Evolutionary conservation across 2,113 vertebrate genomes (phyloP), one percentile per base, ranked within the genome.

Genomic region (Tiliqua scincoides): DNA sequence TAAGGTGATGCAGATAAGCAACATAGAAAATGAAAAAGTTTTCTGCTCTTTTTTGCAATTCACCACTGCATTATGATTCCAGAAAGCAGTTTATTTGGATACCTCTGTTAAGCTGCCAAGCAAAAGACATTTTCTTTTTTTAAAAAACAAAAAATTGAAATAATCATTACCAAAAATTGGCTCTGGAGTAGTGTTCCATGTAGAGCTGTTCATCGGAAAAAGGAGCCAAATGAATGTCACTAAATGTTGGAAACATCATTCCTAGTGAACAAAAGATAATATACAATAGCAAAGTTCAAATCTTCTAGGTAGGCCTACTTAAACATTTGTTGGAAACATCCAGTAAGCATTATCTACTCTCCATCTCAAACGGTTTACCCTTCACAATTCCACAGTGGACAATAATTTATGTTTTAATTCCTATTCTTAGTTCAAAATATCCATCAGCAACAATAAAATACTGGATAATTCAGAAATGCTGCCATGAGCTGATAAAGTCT

Each of bases 151-250:
- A 92, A 82, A 82, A 68, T 40, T 72, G 73, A 87, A 88, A 87
- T 65, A 86, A 82, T 90, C 80, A 59, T 96, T 95, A 97, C 96
- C 97, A 97, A 93, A 98, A 97, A 86, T 79, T 96, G 90, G 97
- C 95, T 87, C 94, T 96, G 71, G 94, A 96, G 86, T 94, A 93
- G 91, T 97, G 95, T 91, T 98, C 97, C 82, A 96, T 90, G 94
- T 97, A 97, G 81, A 98, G 96, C 85, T 97, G 96, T 37, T 97
- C 96, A 81, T 98, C 96, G 32, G 94, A 97, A 94, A 98, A 98
- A 71, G 97, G 97, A 87, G 97, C 95, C 93, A 98, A 89, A 80
- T 98, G 95, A 85, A 98, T 96, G 87, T 97, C 96, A 52, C 95
- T 95, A 76, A 77, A 95, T n/a, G 95, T 97, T 5, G 95, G 97